Evolutionary conservation across 1,140 invertebrate genomes (phyloP).

Genomic region (Acyrthosiphon pisum): DNA sequence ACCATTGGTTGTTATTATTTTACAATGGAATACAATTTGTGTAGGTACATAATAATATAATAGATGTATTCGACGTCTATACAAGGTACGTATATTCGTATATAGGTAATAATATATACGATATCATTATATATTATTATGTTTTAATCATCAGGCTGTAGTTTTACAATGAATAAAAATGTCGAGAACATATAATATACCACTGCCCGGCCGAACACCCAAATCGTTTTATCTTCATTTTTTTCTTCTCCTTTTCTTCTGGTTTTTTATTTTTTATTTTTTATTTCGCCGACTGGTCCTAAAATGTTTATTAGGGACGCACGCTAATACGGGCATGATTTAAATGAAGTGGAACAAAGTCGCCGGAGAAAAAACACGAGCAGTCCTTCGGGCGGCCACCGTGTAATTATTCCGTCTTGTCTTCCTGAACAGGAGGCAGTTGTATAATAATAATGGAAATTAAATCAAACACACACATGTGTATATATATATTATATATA

Average conservation of each 20-base stretch:
- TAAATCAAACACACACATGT: slow-evolving; percentile 24
- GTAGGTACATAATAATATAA: background rate
- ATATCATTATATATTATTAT: background rate
- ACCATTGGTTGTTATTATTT: background rate
- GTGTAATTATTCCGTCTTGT: slow-evolving; percentile 53
- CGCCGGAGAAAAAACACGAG: slow-evolving; percentile 39
- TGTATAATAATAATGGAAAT: slow-evolving; percentile 56
- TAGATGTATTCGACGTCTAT: background rate
- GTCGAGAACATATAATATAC: background rate
- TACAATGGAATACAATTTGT: background rate
- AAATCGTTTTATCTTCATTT: slow-evolving; percentile 38
- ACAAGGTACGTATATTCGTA: too few species aligned
- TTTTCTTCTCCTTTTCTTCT: background rate
- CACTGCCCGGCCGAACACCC: background rate
- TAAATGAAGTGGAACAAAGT: slow-evolving; percentile 30
- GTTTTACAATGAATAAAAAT: slow-evolving; percentile 7
- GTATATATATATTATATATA: too few species aligned
- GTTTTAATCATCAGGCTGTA: background rate
- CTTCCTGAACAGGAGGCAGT: slow-evolving; percentile 17
- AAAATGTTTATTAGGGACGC: slow-evolving; percentile 32
- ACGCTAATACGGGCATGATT: slow-evolving; percentile 35
- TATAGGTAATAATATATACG: too few species aligned
- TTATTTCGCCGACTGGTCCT: background rate
- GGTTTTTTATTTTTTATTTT: slow-evolving; percentile 7
- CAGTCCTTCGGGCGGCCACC: slow-evolving; percentile 4